Evolutionary conservation across 1,140 invertebrate genomes (phyloP), one percentile per base, ranked within the genome.

Genomic region (Sarcophaga bullata): DNA sequence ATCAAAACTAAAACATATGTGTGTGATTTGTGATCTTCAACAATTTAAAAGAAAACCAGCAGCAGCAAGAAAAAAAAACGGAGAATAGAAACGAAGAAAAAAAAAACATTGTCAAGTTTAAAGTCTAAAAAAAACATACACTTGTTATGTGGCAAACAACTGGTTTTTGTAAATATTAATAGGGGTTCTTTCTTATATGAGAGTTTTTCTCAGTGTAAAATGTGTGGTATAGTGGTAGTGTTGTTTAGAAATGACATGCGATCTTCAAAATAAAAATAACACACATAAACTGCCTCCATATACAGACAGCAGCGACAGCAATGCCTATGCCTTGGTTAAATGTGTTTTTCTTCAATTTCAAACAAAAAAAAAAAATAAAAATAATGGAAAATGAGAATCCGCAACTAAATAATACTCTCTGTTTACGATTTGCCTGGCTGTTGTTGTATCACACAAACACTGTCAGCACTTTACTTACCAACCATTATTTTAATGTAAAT

Each of bases 21-120:
- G 25, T 37, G 25, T 37, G 17, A 68, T 19, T 17, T 37, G 25
- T 37, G 17, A 68, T 19, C 62, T 37, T 37, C 25, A 37, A 37
- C 25, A 25, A 8, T 58, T 68, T 68, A 68, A 68, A 68, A 68
- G 62, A 68, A 68, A 68, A 68, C 19, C n/a, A 68, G 5, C 62
- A 68, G 19, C 62, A 17, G 19, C 50, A 9, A 68, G 8, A 68
- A 19, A 68, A 62, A 62, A 68, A 68, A 9, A 1, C 1, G 4
- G 25, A 37, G 4, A 37, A 37, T 37, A 37, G 25, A 37, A 4
- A 37, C 25, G 25, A 37, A 37, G 25, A 37, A 37, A 37, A 1
- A 37, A 37, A 37, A 37, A 37, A 37, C 19, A 6, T 68, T 68
- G 62, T 68, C 62, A 68, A 68, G 62, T 68, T 68, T 68, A 68